Base-by-base conservation (phyloP, 1,140 invertebrate species). In the Lepidurus arcticus region DNA sequence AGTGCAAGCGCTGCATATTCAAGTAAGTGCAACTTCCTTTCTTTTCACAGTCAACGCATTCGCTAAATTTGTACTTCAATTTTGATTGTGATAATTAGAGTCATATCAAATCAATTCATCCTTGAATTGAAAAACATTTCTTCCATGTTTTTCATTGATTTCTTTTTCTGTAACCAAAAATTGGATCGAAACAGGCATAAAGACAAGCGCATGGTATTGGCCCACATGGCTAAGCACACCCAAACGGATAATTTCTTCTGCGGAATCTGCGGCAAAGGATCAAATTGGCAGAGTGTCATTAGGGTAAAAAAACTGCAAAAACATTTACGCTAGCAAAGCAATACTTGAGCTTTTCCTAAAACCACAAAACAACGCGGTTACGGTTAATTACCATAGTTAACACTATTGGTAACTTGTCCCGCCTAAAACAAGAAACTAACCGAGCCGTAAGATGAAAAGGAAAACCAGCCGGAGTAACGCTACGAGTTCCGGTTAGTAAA, bases 1-100 rank as follows among this genome's bases (percentile, higher is more conserved):
- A 93, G 83, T 95, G 93, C 83, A 94, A 94, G 85, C 92, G 92
- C 82, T 95, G 93, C 82, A 90, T 90, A 83, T 94, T 92, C 84
- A 91, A 89, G 91, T 92, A 84, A 88, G 87, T 84, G 34, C 34
- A 3, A 34, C 34, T 78, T 13, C 53, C 9, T 44, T 24, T 75
- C 34, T 26, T 26, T 75, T 13, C 10, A 7, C 1, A 47, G 7
- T 47, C 2, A 47, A 7, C 0, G 16, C 7, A 47, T 47, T 6
- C 34, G 34, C 2, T 3, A 34, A 34, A 34, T 34, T 34, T 34
- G 4, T 34, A 34, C 34, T 34, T 34, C 0, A 4, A 34, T 34
- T 34, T 34, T 34, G 34, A 34, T 3, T 34, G 2, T 3, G 3
- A 4, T 4, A 3, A 34, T 34, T 34, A 34, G 0, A 34, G 34